Percentiles rank a stretch among this genome's conserved stretches.
Conservation (phyloP, 2,797 vertebrate genomes). For the Chrosomus eos region DNA sequence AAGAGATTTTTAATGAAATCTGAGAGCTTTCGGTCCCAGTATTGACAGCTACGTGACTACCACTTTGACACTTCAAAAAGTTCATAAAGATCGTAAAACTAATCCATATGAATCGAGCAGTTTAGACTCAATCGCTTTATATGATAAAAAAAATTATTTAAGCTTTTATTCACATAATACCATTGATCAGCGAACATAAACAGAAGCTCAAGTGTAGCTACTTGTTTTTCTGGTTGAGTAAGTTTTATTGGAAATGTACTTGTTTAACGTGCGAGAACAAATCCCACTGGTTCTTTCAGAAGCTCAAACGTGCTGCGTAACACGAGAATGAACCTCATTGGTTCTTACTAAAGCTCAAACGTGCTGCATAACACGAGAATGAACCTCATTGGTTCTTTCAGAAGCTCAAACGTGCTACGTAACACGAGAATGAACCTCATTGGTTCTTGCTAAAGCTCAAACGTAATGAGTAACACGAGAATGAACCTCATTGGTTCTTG, state of each 20-base stretch:
- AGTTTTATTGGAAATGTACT: neutral
- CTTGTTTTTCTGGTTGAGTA: no score
- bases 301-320: neutral
- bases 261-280: neutral
- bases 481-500: no score
- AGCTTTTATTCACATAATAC: neutral
- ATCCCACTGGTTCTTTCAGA: neutral
- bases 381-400: no score
- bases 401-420: no score
- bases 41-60: neutral
- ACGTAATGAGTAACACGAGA: no score
- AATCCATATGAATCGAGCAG: neutral
- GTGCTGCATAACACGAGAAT: no score
- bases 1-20: neutral
- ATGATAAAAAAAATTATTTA: neutral
- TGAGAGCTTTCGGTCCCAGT: neutral
- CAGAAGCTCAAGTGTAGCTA: neutral
- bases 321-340: neutral
- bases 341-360: no score
- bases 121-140: neutral
- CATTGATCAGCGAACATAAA: neutral
- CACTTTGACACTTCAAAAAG: neutral
- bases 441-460: no score
- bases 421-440: no score
- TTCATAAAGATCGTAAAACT: neutral